Evolutionary conservation across 2,797 vertebrate genomes (phyloP), one percentile per base, ranked within the genome.

Genomic region (Sebastes dallii): DNA sequence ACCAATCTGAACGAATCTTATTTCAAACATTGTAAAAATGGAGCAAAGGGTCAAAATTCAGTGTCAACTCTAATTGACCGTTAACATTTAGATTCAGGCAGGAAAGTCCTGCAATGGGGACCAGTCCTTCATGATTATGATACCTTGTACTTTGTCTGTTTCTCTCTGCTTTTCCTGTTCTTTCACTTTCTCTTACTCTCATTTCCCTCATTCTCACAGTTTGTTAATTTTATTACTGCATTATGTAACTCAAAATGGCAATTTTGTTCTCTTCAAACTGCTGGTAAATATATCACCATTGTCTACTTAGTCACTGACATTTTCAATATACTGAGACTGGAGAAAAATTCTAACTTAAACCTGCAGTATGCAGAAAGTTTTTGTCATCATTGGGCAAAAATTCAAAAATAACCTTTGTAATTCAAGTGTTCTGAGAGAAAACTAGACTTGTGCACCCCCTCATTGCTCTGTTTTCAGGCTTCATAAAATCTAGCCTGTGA

Each of bases 21-120:
- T 72, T 75, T 64, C 22, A 32, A 29, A 71, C 32, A 65, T 24
- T 72, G 27, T 79, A n/a, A 80, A 83, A 80, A 60, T 46, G 22
- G 8, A 79, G 42, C 32, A 22, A 58, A 29, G 30, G 68, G 69
- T 90, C 72, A 69, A 60, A 56, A 65, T 30, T 74, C 16, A 55
- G 27, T 36, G 70, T 82, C 68, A 56, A 0, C 64, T 72, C 56
- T 80, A 79, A 86, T 66, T 62, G 72, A 34, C 46, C 9, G 8
- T 91, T 88, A 87, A 84, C 82, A 85, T 87, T 90, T 88, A 36
- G 4, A 79, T 67, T 83, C 32, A 64, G 60, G 61, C 46, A 22
- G 64, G 30, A 68, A 81, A 86, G 61, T 81, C 0, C n/a, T 81
- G 59, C 77, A 77, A 80, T 75, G 30, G 39, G 30, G 42, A 29